Percentiles rank a stretch among this genome's conserved stretches.
These are phyloP conservation scores for Babyrousa celebensis DNA, from an alignment of 2,797 vertebrate species.

Conservation along the genomic window DNA sequence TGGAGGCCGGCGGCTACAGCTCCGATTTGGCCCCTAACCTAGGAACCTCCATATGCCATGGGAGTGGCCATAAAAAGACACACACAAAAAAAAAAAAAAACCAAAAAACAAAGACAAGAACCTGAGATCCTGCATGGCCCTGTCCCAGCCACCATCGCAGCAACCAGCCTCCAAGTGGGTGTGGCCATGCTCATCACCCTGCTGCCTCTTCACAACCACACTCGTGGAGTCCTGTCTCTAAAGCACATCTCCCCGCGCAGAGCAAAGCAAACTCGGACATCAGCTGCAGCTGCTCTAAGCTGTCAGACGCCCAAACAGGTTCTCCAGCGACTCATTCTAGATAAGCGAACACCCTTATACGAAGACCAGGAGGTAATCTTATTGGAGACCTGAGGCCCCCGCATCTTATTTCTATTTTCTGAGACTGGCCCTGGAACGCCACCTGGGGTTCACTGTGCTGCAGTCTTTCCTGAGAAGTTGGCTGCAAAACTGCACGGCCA, in stretches of 20 bases:
- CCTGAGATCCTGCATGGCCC: neutral
- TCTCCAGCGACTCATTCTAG: rapidly evolving
- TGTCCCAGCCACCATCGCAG: too few species aligned
- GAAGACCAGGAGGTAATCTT: neutral
- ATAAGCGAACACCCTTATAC: neutral
- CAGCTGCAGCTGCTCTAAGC: neutral
- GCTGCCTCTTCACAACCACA: neutral
- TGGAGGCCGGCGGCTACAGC: too few species aligned
- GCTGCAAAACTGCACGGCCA: neutral
- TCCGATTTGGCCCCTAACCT: too few species aligned
- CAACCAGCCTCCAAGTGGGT: neutral
- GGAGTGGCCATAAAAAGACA: too few species aligned
- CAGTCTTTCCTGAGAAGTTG: neutral
- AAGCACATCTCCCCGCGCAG: neutral
- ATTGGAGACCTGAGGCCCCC: neutral
- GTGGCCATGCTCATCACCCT: rapidly evolving
- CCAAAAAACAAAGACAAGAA: neutral
- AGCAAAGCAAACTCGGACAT: neutral
- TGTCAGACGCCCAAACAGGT: neutral
- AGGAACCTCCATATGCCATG: too few species aligned
- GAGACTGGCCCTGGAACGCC: neutral
- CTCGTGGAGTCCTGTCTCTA: neutral
- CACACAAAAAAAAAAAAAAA: too few species aligned
- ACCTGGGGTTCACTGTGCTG: neutral
- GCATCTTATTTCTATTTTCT: neutral